Conservation (phyloP, 2,888 invertebrate genomes). For the Pyrochroa serraticornis region DNA sequence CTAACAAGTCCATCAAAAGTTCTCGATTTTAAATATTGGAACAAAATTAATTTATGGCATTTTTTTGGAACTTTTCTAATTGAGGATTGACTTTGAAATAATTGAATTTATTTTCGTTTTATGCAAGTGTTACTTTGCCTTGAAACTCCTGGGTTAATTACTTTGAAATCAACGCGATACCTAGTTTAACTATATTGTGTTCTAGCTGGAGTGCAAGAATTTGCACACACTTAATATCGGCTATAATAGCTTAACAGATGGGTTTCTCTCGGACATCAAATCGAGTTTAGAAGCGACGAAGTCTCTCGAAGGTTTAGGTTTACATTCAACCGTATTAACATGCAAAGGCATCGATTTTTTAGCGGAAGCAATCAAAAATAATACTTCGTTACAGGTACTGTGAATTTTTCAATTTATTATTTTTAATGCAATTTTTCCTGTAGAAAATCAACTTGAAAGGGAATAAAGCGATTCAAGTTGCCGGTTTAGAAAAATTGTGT, state of each 20-base stretch:
- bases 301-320: conserved; percentile 51
- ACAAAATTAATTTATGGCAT: no score
- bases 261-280: conserved; percentile 46
- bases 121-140: no score
- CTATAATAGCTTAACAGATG: conserved; percentile 52
- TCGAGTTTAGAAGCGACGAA: conserved; percentile 41
- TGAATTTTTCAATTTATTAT: background rate
- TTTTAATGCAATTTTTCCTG: conserved; percentile 28
- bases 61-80: no score
- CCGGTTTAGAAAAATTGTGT: conserved; percentile 50
- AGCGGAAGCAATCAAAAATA: conserved; percentile 47
- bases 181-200: conserved; percentile 13
- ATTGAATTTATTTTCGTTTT: no score
- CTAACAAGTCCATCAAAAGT: no score
- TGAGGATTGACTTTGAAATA: no score
- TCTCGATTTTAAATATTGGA: no score
- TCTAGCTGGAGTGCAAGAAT: conserved; percentile 49
- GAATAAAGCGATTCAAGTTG: conserved; percentile 52
- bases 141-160: no score
- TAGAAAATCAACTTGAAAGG: conserved; percentile 54
- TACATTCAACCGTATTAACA: conserved; percentile 52
- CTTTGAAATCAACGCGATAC: background rate
- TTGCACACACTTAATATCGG: conserved; percentile 53
- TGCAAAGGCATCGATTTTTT: conserved; percentile 49
- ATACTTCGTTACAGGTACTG: conserved; percentile 46